Base-by-base conservation (phyloP, 2,888 invertebrate genomes). In the Hololepta plana region DNA sequence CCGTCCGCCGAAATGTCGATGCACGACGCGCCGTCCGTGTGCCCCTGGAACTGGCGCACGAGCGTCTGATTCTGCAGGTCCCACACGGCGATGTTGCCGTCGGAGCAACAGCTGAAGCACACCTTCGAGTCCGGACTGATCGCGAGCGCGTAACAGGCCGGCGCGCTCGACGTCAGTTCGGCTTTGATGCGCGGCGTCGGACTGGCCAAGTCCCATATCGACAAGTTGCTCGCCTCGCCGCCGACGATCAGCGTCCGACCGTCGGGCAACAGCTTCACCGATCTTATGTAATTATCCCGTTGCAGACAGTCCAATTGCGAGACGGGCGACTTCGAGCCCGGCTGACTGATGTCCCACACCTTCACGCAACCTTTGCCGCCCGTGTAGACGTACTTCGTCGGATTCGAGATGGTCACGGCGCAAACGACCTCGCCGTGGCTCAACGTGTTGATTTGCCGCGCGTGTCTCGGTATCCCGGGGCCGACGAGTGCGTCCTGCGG, bases 101-200 rank as follows among this genome's bases (percentile, higher is more conserved):
- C 95, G 43, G 90, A 90, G 63, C 95, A 95, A 55, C 96, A 96
- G 51, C 91, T 90, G 62, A 95, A 98, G 64, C 95, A 93, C 33
- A 91, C 84, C 65, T 93, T 93, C 32, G 87, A 85, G 57, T 96
- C 95, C 1, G 90, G 90, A 41, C 88, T 88, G 42, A 96, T 90
- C 33, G 95, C 95, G 27, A 96, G 68, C 27, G 95, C 95, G 54
- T 98, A 98, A 58, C 95, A 96, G 1, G 96, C 96, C 12, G 95
- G 93, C 32, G 93, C 91, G 32, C 81, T 81, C 2, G 80, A 81
- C 12, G 81, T 80, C 28, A 82, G 56, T 49, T 93, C 91, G 7
- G 87, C 87, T 50, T 90, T 84, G 46, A 91, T 87, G 29, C 88
- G 63, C 30, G 91, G 91, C 38, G 87, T 87, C 20, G 87, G 82